phyloP scores from a whole-genome alignment of 2,797 vertebrate species.

The Sarcoramphus papa region DNA sequence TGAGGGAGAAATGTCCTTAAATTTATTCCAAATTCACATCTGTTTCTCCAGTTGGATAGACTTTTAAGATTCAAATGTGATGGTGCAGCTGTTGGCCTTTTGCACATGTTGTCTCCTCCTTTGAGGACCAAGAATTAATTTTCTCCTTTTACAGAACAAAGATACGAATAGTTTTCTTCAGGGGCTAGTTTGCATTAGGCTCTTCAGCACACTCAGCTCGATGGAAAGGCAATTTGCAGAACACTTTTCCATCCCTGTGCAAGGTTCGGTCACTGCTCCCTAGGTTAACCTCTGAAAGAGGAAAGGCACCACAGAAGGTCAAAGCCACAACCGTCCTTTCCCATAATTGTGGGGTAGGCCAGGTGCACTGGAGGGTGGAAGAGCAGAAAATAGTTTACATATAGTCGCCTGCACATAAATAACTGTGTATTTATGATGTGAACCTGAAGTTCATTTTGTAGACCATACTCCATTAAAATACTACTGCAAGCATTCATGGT shows the following conservation, averaged over 20 bases:
- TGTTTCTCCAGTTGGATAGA: conserved; percentile 25
- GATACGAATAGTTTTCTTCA: background rate
- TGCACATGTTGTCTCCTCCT: background rate
- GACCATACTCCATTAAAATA: background rate
- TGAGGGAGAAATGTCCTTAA: background rate
- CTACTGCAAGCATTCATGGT: background rate
- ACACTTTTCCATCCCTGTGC: background rate
- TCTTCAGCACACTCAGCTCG: background rate
- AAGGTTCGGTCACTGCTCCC: background rate
- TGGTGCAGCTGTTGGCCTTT: conserved; percentile 29
- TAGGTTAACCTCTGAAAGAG: background rate
- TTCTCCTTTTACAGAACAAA: background rate
- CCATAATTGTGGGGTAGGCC: background rate
- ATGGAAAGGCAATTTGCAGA: background rate
- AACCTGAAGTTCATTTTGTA: background rate
- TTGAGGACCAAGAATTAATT: background rate
- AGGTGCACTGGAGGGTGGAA: background rate
- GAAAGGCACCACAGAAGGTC: background rate
- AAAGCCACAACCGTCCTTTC: background rate
- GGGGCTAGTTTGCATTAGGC: background rate
- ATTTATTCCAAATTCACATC: conserved; percentile 5
- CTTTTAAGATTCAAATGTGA: background rate
- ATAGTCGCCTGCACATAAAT: background rate
- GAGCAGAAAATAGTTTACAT: background rate
- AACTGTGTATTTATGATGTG: background rate